Percentiles rank a stretch among this genome's conserved stretches.
Evolutionary conservation across 2,797 vertebrate genomes (phyloP).

Genomic region (Gymnoscopelus braueri): DNA sequence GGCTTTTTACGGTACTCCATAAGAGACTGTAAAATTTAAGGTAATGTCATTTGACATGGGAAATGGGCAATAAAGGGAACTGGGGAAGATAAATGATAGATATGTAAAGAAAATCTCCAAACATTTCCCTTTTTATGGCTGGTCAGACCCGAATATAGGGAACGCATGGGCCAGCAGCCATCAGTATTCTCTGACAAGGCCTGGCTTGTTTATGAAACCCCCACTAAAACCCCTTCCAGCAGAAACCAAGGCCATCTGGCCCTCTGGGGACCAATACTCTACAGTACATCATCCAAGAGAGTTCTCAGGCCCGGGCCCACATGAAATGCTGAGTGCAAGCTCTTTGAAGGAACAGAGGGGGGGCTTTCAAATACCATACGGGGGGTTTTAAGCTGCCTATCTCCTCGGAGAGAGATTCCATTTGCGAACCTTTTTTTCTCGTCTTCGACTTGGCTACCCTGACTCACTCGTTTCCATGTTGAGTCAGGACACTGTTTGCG

Average conservation of each 20-base stretch:
- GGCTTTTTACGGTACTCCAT: conserved; percentile 68
- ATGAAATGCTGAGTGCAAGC: conserved; percentile 58
- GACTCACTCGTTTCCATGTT: conserved; percentile 75
- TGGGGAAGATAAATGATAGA: conserved; percentile 67
- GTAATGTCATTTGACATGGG: conserved; percentile 73
- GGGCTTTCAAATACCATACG: conserved; percentile 46
- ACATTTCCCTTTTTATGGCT: conserved; percentile 62
- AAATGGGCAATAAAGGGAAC: conserved; percentile 69
- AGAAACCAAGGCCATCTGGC: conserved; percentile 52
- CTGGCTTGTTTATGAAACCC: conserved; percentile 72
- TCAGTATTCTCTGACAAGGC: conserved; percentile 62
- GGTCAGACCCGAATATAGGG: conserved; percentile 55
- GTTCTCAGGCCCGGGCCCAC: conserved; percentile 53
- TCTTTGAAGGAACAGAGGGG: conserved; percentile 43
- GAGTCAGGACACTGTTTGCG: conserved; percentile 73
- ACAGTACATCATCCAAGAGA: conserved; percentile 66
- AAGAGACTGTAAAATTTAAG: conserved; percentile 61
- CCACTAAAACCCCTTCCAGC: conserved; percentile 55
- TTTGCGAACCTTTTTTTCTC: conserved; percentile 34
- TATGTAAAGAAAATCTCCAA: conserved; percentile 70
- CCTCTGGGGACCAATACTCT: conserved; percentile 60
- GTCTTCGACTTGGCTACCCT: conserved; percentile 57
- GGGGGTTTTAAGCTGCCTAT: conserved; percentile 48
- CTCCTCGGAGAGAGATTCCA: conserved; percentile 65
- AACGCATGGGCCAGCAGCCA: conserved; percentile 46